Conservation (phyloP, 2,888 invertebrate species). For the Hyposoter didymator region DNA sequence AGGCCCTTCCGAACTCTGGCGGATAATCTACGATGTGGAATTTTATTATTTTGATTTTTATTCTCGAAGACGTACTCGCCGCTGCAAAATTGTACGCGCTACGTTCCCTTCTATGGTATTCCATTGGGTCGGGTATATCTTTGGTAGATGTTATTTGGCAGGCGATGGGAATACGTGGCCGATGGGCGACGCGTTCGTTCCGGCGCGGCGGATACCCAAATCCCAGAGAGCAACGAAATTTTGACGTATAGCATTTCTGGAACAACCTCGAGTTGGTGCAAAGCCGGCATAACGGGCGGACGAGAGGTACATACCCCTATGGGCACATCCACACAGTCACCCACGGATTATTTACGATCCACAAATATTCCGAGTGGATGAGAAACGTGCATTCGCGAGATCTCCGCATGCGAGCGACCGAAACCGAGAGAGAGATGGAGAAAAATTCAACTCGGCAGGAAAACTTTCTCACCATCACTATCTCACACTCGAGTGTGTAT, state of each 20-base stretch:
- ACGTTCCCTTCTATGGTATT: constrained; percentile 31
- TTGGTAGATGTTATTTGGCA: constrained; percentile 35
- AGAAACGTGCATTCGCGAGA: constrained; percentile 66
- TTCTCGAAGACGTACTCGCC: constrained; percentile 4
- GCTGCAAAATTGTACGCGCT: constrained; percentile 32
- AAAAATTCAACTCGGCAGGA: constrained; percentile 40
- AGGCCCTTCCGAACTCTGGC: background rate
- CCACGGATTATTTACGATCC: constrained; percentile 74
- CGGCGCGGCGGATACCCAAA: constrained; percentile 33
- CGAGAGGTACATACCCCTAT: constrained; percentile 57
- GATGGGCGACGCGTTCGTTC: constrained; percentile 42
- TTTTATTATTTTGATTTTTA: constrained; percentile 32
- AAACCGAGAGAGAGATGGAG: constrained; percentile 30
- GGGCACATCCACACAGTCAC: constrained; percentile 63
- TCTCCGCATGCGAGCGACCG: constrained; percentile 41
- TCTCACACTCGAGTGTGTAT: constrained; percentile 43
- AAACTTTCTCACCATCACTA: constrained; percentile 62
- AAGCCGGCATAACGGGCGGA: constrained; percentile 40
- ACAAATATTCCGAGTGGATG: constrained; percentile 73
- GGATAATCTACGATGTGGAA: constrained; percentile 14
- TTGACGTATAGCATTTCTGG: constrained; percentile 63
- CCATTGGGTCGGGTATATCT: constrained; percentile 48
- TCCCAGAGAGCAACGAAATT: constrained; percentile 65
- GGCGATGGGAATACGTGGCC: constrained; percentile 39
- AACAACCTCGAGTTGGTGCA: constrained; percentile 57